These are phyloP conservation scores for Psittacula derbiana DNA, from an alignment of 2,797 vertebrate species.

Conservation along the genomic window DNA sequence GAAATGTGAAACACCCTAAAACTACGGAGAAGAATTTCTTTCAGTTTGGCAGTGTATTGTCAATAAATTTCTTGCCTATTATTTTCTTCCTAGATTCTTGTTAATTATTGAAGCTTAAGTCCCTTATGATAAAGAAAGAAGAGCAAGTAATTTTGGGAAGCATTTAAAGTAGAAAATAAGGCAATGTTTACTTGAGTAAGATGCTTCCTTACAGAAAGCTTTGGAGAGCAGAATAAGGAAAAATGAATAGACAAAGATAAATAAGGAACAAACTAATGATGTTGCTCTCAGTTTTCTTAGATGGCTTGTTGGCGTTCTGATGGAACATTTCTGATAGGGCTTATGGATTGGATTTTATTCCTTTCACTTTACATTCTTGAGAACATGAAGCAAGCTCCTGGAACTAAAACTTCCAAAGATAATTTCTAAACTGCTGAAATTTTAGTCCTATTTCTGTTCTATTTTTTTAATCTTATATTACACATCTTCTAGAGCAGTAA, in stretches of 20 bases:
- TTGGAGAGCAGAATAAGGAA: background rate
- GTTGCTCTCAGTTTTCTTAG: background rate
- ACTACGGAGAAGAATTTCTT: background rate
- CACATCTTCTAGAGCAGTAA: background rate
- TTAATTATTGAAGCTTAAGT: background rate
- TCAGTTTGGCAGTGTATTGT: background rate
- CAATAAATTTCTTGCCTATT: background rate
- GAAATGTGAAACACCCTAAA: background rate
- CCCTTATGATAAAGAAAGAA: background rate
- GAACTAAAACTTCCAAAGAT: background rate
- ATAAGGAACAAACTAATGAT: background rate
- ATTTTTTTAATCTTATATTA: background rate
- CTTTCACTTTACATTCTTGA: background rate
- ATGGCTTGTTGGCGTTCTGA: rapidly evolving
- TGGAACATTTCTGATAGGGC: background rate
- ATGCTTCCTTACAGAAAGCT: background rate
- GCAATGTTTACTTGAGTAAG: background rate
- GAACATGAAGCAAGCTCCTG: background rate
- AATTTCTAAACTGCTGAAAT: background rate
- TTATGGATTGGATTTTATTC: background rate
- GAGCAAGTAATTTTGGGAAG: background rate
- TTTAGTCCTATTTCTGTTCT: background rate
- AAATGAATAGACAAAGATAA: background rate
- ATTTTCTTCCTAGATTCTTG: background rate
- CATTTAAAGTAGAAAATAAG: background rate